Evolutionary conservation across 2,113 vertebrate species (phyloP).

Genomic region (Macquaria australasica): DNA sequence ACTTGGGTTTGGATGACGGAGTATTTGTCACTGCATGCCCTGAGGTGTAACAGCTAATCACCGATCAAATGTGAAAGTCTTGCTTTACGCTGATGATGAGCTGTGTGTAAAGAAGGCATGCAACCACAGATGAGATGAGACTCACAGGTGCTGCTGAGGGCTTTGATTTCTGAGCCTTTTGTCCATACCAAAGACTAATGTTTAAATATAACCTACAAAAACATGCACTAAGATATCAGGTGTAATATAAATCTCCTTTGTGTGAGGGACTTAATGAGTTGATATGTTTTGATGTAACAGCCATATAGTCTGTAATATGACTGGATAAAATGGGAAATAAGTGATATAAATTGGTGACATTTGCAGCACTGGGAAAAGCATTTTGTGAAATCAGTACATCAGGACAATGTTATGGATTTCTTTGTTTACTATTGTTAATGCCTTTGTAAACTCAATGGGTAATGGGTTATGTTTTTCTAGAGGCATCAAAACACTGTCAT

Average conservation of each 20-base stretch:
- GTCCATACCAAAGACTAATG: constrained; percentile 83
- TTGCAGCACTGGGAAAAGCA: constrained; percentile 66
- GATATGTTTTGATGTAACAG: constrained; percentile 25
- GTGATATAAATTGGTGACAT: constrained; percentile 21
- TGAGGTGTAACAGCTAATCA: constrained; percentile 9
- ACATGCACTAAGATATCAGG: constrained; percentile 51
- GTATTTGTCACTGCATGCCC: constrained; percentile 13
- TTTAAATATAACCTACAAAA: constrained; percentile 40
- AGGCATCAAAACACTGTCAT: constrained; percentile 51
- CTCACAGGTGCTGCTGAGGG: constrained; percentile 27
- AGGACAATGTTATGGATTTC: constrained; percentile 36
- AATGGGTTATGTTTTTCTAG: constrained; percentile 42
- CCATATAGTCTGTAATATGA: constrained; percentile 29
- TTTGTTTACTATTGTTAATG: constrained; percentile 66
- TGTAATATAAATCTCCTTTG: constrained; percentile 6
- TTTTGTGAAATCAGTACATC: constrained; percentile 31
- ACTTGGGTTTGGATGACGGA: constrained; percentile 34
- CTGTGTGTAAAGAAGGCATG: constrained; percentile 26
- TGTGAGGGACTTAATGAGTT: constrained; percentile 29
- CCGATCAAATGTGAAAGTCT: constrained; percentile 23
- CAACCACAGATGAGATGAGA: neutral
- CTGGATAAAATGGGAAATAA: neutral
- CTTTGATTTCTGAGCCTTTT: constrained; percentile 77
- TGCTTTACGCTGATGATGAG: constrained; percentile 17
- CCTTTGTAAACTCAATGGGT: constrained; percentile 59